A percentile compares a stretch with the other conserved stretches of the same genome.
phyloP scores from a whole-genome alignment of 2,888 invertebrate genomes.

The Polyommatus iphigenia region DNA sequence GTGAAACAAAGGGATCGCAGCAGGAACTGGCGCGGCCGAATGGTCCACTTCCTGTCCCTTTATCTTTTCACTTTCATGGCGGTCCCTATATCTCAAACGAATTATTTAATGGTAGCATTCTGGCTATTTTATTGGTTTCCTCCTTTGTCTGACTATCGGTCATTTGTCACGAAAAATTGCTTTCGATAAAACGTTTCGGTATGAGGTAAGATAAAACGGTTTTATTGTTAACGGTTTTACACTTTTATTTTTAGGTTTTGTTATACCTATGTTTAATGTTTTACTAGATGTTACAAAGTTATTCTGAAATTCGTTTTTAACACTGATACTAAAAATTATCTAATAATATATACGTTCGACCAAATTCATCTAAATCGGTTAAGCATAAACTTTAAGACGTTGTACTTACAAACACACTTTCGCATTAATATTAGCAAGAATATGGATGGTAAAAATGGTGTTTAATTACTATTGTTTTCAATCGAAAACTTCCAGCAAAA shows the following conservation, averaged over 20 bases:
- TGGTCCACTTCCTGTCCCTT: slow-evolving; percentile 30
- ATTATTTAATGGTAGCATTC: slow-evolving; percentile 28
- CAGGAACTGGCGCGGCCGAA: slow-evolving; percentile 11
- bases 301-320: neutral
- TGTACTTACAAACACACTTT: neutral
- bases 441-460: neutral
- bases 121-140: slow-evolving; percentile 29
- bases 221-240: neutral
- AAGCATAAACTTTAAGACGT: neutral
- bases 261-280: neutral
- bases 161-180: slow-evolving; percentile 20
- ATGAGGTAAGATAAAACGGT: neutral
- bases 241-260: neutral
- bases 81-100: slow-evolving; percentile 22
- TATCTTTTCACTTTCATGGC: slow-evolving; percentile 31
- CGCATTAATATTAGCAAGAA: neutral
- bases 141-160: slow-evolving; percentile 14
- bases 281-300: no score
- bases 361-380: no score
- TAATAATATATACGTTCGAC: no score
- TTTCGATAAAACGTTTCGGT: slow-evolving; percentile 10
- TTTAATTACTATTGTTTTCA: neutral
- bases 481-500: neutral
- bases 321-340: no score
- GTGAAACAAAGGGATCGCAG: slow-evolving; percentile 14